Evolutionary conservation across 2,797 vertebrate species (phyloP).

Genomic region (Arremon brunneinucha): DNA sequence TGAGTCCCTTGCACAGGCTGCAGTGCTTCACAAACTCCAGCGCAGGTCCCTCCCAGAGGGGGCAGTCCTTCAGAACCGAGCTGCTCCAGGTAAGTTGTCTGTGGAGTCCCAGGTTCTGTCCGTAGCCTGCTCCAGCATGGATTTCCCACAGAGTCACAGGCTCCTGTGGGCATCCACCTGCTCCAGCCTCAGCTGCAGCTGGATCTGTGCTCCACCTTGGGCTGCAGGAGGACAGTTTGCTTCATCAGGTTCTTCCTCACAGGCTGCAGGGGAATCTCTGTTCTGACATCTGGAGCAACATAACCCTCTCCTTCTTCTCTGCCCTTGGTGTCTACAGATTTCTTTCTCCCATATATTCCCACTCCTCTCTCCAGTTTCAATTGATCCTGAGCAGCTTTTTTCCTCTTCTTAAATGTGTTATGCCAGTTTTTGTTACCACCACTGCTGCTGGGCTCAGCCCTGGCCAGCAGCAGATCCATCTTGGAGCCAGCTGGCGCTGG

Average conservation of each 20-base stretch:
- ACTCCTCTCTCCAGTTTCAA: not conserved
- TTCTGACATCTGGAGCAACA: not conserved
- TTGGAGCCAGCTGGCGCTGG: not conserved
- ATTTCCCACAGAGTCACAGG: not conserved
- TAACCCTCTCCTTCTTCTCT: not conserved
- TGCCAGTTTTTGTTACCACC: not conserved
- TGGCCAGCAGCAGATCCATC: not conserved
- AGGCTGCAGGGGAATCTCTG: not conserved
- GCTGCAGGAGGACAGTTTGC: not conserved
- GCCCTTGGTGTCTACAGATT: not conserved
- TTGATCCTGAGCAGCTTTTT: not conserved
- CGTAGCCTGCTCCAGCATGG: not conserved
- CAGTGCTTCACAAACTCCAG: not conserved
- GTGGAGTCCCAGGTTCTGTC: not conserved
- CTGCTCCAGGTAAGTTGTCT: not conserved
- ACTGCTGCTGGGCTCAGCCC: not conserved
- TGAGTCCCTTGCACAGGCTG: not conserved
- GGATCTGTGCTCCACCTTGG: not conserved
- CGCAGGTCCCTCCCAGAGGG: rapidly evolving
- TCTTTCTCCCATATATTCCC: not conserved
- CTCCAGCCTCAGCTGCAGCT: not conserved
- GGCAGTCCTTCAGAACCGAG: not conserved
- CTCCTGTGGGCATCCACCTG: not conserved
- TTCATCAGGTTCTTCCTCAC: not conserved
- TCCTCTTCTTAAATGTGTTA: not conserved